Evolutionary conservation across 2,888 invertebrate genomes (phyloP), one percentile per base, ranked within the genome.

Genomic region (Cremastobaeus sp.): DNA sequence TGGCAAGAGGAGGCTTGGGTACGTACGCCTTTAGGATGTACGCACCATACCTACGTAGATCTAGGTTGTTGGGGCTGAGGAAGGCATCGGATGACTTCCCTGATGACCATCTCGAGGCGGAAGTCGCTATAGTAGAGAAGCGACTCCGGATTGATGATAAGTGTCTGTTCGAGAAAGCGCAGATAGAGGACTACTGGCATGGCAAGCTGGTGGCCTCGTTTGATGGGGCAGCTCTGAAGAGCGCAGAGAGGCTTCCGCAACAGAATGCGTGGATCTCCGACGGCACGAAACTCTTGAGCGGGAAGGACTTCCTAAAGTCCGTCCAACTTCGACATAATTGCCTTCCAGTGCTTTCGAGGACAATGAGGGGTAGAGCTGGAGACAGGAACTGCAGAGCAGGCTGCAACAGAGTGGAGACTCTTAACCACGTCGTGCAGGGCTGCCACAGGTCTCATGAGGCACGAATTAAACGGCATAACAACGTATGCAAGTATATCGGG

Each of bases 391-490:
- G 76, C 5, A 11, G 74, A 6, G 74, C 66, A 1, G 76, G 76
- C 0, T 74, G 76, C 32, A 5, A 25, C 1, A 5, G n/a, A 2
- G 0, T 30, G 0, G 70, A 74, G 37, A 71, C 76, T 0, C 12
- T 69, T 0, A 74, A 74, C 15, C 76, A 76, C 20, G 32, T 76
- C 9, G 30, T 60, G 0, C 74, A 76, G 20, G 34, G 5, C 0
- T 76, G 74, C 14, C 17, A 70, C 18, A 14, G 73, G 1, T 47
- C 70, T 0, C 85, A 87, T 62, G 82, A 81, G 73, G 80, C 79
- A 5, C 70, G 83, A 0, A 76, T 86, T 0, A 34, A 74, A 17
- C 74, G 86, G 3, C 86, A 88, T 34, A 74, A 85, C 9, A n/a
- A n/a, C n/a, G n/a, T n/a, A n/a, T n/a, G n/a, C n/a, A n/a, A n/a